Percentiles rank a stretch among this genome's conserved stretches.
Evolutionary conservation across 2,113 vertebrate genomes (phyloP).

Genomic region (Prietella phreatophila): DNA sequence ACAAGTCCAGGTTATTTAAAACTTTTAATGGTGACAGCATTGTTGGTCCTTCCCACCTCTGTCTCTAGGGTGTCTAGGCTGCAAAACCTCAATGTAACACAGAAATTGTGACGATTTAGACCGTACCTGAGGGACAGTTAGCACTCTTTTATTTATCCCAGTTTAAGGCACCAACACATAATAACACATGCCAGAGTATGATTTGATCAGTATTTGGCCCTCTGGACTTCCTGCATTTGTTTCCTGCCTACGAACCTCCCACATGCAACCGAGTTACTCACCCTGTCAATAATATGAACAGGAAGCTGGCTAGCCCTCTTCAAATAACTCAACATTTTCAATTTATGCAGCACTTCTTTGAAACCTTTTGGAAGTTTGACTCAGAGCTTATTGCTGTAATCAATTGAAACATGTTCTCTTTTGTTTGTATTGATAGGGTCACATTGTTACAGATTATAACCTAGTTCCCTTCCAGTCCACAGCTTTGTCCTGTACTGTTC

Average conservation of each 20-base stretch:
- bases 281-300: conserved; percentile 42
- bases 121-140: neutral
- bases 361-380: conserved; percentile 12
- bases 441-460: conserved; percentile 16
- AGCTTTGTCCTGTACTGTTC: neutral
- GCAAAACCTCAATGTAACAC: neutral
- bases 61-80: neutral
- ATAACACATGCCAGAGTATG: conserved; percentile 56
- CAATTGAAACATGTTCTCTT: neutral
- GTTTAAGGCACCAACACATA: conserved; percentile 49
- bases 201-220: conserved; percentile 55
- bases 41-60: neutral
- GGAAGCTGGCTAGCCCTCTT: neutral
- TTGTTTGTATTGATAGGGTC: conserved; percentile 18
- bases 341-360: conserved; percentile 31
- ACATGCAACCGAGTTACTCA: conserved; percentile 41
- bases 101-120: neutral
- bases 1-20: neutral
- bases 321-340: conserved; percentile 23
- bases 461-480: neutral
- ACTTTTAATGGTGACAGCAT: neutral
- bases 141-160: neutral
- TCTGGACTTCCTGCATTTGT: conserved; percentile 46
- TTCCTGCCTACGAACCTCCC: conserved; percentile 51
- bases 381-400: neutral